Conservation (phyloP, 2,888 invertebrate species). For the Leptinotarsa juncta region DNA sequence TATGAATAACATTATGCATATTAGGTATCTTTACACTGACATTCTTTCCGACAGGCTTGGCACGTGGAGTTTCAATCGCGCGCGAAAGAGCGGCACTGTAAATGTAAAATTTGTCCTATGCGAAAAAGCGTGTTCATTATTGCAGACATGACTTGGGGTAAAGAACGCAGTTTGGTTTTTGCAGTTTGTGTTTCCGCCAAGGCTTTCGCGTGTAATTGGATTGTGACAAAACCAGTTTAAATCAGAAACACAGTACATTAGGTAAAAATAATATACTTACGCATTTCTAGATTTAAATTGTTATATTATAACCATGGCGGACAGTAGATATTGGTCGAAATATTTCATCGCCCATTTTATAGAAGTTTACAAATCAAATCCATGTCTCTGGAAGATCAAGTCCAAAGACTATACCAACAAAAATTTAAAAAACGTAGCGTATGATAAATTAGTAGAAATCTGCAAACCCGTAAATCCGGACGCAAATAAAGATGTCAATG, state of each 20-base stretch:
- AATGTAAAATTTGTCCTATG: not conserved
- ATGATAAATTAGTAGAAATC: not conserved
- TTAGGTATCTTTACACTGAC: too few species aligned
- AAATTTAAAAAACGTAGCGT: not conserved
- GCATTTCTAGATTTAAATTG: not conserved
- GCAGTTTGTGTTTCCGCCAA: not conserved
- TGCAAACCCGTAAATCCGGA: not conserved
- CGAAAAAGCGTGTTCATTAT: not conserved
- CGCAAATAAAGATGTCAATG: not conserved
- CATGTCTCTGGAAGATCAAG: not conserved
- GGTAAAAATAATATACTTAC: not conserved
- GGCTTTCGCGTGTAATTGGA: not conserved
- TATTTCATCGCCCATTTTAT: not conserved
- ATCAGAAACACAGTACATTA: not conserved
- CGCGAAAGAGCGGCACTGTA: constrained; percentile 4
- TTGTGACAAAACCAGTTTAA: not conserved
- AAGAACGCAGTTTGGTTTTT: too few species aligned
- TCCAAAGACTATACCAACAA: not conserved
- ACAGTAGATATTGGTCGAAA: not conserved
- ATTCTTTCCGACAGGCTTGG: too few species aligned
- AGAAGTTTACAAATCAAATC: constrained; percentile 4
- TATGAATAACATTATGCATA: too few species aligned
- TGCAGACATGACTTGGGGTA: not conserved
- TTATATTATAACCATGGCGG: not conserved
- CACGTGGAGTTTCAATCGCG: not conserved